Conservation (phyloP, 2,888 invertebrate genomes). For the Yponomeuta evonymella region DNA sequence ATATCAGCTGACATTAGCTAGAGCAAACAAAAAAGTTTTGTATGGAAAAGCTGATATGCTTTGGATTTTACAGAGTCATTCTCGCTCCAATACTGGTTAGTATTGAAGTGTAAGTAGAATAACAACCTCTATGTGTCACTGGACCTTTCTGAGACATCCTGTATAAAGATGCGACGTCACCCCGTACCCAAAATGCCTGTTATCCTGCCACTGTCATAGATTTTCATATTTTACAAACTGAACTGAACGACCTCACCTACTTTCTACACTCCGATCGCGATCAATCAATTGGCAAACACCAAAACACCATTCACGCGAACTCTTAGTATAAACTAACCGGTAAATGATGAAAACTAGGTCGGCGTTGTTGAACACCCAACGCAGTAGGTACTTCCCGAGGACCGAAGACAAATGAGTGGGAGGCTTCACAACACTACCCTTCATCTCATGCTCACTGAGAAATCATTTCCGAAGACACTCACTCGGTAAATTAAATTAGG, state of each 20-base stretch:
- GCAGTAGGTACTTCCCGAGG: slow-evolving; percentile 73
- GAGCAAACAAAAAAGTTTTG: too few species aligned
- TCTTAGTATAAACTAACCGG: slow-evolving; percentile 73
- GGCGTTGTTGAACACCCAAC: slow-evolving; percentile 79
- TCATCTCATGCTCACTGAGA: slow-evolving; percentile 50
- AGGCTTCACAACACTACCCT: slow-evolving; percentile 42
- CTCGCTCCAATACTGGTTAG: too few species aligned
- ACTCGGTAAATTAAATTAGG: slow-evolving; percentile 1
- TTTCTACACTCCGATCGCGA: not conserved
- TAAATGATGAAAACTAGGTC: slow-evolving; percentile 78
- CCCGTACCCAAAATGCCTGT: too few species aligned
- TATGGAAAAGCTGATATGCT: too few species aligned
- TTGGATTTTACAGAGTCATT: too few species aligned
- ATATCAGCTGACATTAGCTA: too few species aligned
- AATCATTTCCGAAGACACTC: not conserved
- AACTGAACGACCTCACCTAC: not conserved
- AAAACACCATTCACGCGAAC: not conserved
- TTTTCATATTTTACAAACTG: not conserved
- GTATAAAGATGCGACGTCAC: too few species aligned
- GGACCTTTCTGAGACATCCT: too few species aligned
- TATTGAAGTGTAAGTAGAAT: too few species aligned
- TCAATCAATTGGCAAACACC: not conserved
- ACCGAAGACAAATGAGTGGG: slow-evolving; percentile 57
- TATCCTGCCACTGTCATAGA: not conserved
- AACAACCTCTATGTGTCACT: too few species aligned